A percentile compares a stretch with the other conserved stretches of the same genome.
These are phyloP conservation scores for Pleuronectes platessa DNA, from an alignment of 2,113 vertebrate species.

Conservation along the genomic window DNA sequence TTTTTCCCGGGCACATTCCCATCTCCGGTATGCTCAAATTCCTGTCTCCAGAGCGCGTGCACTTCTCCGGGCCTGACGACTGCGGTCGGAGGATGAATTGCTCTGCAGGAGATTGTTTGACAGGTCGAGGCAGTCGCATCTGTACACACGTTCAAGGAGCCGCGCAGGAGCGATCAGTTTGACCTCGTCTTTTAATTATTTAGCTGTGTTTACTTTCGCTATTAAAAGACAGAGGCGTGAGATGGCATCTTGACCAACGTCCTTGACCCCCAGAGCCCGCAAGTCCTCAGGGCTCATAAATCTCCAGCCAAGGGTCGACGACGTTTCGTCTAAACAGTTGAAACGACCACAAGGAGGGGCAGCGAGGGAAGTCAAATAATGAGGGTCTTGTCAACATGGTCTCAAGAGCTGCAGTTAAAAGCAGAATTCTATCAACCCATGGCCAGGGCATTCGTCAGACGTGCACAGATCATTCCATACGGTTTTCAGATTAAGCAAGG, in stretches of 20 bases:
- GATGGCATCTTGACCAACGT: constrained; percentile 47
- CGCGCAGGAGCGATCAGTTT: constrained; percentile 53
- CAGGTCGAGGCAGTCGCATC: constrained; percentile 63
- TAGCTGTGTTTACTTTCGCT: constrained; percentile 63
- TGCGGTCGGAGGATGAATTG: constrained; percentile 73
- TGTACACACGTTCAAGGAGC: constrained; percentile 64
- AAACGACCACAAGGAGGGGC: constrained; percentile 53
- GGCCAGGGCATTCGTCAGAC: constrained; percentile 57
- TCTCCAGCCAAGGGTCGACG: constrained; percentile 56
- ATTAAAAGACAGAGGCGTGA: constrained; percentile 54
- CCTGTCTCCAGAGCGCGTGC: constrained; percentile 66
- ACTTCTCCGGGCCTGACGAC: constrained; percentile 62
- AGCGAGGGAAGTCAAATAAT: constrained; percentile 48
- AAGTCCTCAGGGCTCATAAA: constrained; percentile 59
- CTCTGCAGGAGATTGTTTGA: constrained; percentile 76
- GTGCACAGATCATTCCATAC: constrained; percentile 33
- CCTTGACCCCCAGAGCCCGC: constrained; percentile 50
- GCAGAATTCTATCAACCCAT: constrained; percentile 43
- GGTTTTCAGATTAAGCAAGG: constrained; percentile 68
- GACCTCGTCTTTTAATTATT: constrained; percentile 66
- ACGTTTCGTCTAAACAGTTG: constrained; percentile 56
- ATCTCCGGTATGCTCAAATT: constrained; percentile 68
- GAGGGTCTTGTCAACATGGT: constrained; percentile 48
- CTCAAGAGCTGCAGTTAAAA: constrained; percentile 21
- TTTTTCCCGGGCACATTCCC: constrained; percentile 70